phyloP scores from a whole-genome alignment of 1,140 invertebrate species.

The Drosophila bipectinata region DNA sequence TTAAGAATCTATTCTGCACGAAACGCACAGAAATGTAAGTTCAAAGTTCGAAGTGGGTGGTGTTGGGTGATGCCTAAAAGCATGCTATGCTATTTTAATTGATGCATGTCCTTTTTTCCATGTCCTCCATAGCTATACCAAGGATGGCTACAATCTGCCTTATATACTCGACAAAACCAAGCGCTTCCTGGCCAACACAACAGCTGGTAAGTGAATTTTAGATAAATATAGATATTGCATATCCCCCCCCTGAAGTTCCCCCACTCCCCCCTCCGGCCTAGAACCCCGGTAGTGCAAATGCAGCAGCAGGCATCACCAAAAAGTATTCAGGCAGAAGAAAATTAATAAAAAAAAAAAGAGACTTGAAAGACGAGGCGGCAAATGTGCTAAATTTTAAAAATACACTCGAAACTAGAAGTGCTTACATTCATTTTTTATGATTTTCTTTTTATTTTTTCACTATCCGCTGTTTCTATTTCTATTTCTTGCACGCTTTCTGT shows the following conservation, averaged over 20 bases:
- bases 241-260: background rate
- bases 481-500: conserved; percentile 31
- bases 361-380: conserved; percentile 22
- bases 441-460: conserved; percentile 59
- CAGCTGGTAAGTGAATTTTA: conserved; percentile 75
- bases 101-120: conserved; percentile 21
- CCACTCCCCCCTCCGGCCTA: background rate
- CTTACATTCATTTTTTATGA: conserved; percentile 62
- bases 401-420: conserved; percentile 61
- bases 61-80: conserved; percentile 16
- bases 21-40: conserved; percentile 83
- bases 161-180: conserved; percentile 84
- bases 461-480: conserved; percentile 63
- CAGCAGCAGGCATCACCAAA: conserved; percentile 61
- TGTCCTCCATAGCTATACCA: conserved; percentile 64
- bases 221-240: conserved; percentile 26
- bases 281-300: conserved; percentile 67
- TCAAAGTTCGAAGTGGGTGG: too few relatives aligned
- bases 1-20: conserved; percentile 83
- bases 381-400: conserved; percentile 69
- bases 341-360: conserved; percentile 33
- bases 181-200: conserved; percentile 82
- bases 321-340: conserved; percentile 44
- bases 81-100: conserved; percentile 29
- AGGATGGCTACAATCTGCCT: conserved; percentile 84